Base-by-base conservation (phyloP, 2,888 invertebrate genomes). In the Cyclophora punctaria region DNA sequence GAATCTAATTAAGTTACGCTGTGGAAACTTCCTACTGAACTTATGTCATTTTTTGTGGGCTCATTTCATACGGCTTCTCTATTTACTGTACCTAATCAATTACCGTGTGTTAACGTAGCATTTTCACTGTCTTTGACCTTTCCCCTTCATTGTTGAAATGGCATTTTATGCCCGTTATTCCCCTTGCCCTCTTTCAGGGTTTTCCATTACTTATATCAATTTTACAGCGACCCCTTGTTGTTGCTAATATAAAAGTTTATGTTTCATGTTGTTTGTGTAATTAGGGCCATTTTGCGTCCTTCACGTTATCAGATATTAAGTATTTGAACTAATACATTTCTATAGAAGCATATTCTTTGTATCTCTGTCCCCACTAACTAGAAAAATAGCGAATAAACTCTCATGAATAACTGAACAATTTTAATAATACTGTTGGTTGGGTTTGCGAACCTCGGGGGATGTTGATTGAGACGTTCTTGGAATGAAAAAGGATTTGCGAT, bases 1-100 rank as follows among this genome's bases (percentile, higher is more conserved):
- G 75, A 71, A 67, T 65, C 58, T 69, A 71, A 71, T 70, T 69
- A 57, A 67, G 72, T 71, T 73, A 72, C 61, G 62, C 55, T 58
- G 58, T 63, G 59, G 65, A 61, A 61, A 66, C 62, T 65, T 62
- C 63, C 59, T 57, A 52, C 62, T 58, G 52, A 45, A 52, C 55
- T 50, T 53, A 51, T 54, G 58, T 47, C 57, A 58, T 55, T 55
- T 56, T 49, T 53, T 48, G 51, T 56, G 58, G 50, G 51, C 51
- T 63, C 56, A 57, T 59, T 51, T 58, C 43, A 37, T 67, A 66
- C 51, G 66, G 64, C 63, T 70, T 69, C 67, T 52, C 56, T 45
- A 42, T 48, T 47, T 53, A 41, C 56, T 48, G 41, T 46, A 44
- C 20, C 20, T 35, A 45, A 50, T 48, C 48, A 45, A 3, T 46